Conservation (phyloP, 2,113 vertebrate species). For the Oryzias woworae region DNA sequence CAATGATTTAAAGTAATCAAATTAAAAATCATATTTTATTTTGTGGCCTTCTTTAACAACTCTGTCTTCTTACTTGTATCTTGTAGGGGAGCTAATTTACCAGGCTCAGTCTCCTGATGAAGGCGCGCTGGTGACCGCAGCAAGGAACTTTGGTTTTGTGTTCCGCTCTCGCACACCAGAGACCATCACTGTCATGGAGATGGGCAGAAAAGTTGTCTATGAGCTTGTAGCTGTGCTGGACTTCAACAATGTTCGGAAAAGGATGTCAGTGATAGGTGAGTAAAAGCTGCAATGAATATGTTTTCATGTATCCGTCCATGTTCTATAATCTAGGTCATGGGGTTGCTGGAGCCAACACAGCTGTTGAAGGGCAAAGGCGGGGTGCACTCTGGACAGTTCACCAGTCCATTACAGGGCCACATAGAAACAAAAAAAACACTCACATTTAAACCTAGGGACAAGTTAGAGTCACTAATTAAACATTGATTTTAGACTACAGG, state of each 20-base stretch:
- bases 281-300: background rate
- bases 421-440: too few relatives aligned
- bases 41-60: background rate
- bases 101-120: conserved; percentile 98
- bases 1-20: too few relatives aligned
- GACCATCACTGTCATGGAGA: conserved; percentile 84
- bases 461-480: too few relatives aligned
- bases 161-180: conserved; percentile 89
- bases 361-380: too few relatives aligned
- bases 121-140: conserved; percentile 92
- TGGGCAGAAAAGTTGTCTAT: conserved; percentile 82
- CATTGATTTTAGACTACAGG: too few relatives aligned
- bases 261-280: conserved; percentile 95
- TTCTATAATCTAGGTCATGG: background rate
- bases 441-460: too few relatives aligned
- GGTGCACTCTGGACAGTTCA: too few relatives aligned
- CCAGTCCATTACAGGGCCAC: too few relatives aligned
- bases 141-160: conserved; percentile 94
- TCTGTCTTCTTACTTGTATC: background rate
- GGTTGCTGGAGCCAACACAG: too few relatives aligned
- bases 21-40: background rate
- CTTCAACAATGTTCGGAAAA: conserved; percentile 91
- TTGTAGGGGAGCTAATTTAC: conserved; percentile 84
- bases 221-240: conserved; percentile 90
- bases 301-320: background rate